Conservation (phyloP, 2,797 vertebrate species). For the Sibirionetta formosa region DNA sequence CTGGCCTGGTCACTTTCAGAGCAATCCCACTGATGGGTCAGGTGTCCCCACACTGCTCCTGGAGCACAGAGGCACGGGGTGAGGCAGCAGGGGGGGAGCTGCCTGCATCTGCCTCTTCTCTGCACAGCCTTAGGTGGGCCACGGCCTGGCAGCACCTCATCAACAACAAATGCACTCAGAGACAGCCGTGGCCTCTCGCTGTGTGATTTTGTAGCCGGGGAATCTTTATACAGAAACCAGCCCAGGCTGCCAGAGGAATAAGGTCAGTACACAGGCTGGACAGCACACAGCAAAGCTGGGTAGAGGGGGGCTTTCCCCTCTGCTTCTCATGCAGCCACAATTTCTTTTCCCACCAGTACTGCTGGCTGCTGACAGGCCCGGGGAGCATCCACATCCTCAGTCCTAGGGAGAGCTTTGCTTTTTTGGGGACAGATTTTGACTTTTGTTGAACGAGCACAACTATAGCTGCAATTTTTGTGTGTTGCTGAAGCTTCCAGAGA, state of each 20-base stretch:
- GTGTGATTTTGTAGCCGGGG: neutral
- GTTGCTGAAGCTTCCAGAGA: conserved; percentile 20
- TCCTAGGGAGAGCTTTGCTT: neutral
- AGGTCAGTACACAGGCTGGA: neutral
- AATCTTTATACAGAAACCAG: neutral
- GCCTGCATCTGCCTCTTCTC: neutral
- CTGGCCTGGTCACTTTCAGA: neutral
- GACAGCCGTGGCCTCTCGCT: rapidly evolving
- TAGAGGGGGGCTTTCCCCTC: neutral
- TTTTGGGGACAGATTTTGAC: conserved; percentile 12
- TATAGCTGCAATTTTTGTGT: neutral
- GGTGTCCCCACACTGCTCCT: neutral
- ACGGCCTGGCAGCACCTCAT: neutral
- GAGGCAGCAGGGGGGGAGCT: neutral
- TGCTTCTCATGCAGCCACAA: neutral
- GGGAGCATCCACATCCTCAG: neutral
- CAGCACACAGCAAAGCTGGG: neutral
- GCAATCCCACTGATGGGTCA: neutral
- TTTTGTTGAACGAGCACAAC: conserved; percentile 3
- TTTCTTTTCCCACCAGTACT: neutral
- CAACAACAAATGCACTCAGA: neutral
- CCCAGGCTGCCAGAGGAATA: neutral
- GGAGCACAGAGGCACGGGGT: rapidly evolving
- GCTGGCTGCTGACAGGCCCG: neutral
- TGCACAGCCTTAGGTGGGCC: neutral